Conservation (phyloP, 2,888 invertebrate species). For the Cybosia mesomella region DNA sequence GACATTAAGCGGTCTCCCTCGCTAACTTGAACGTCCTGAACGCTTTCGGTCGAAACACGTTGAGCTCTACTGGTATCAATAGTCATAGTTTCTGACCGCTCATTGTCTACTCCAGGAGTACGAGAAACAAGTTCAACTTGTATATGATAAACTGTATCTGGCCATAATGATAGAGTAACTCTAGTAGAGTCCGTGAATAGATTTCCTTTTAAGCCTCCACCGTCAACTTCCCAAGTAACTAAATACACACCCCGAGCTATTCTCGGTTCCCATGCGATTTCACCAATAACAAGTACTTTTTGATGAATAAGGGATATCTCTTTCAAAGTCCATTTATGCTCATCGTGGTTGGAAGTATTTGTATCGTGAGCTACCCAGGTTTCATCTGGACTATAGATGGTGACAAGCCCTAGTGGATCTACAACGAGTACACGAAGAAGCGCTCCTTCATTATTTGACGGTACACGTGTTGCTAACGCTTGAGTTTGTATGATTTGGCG, state of each 20-base stretch:
- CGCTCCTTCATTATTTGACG: constrained; percentile 88
- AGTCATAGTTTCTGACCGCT: constrained; percentile 89
- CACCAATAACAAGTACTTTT: constrained; percentile 90
- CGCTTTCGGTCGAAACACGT: constrained; percentile 89
- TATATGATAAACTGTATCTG: constrained; percentile 93
- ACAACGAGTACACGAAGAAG: constrained; percentile 90
- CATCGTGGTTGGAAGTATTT: constrained; percentile 82
- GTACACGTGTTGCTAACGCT: constrained; percentile 88
- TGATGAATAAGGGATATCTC: constrained; percentile 91
- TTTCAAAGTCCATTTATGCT: constrained; percentile 88
- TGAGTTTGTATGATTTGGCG: constrained; percentile 90
- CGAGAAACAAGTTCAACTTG: constrained; percentile 90
- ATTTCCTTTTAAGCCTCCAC: constrained; percentile 93
- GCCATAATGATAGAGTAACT: constrained; percentile 93
- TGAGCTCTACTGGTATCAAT: constrained; percentile 89
- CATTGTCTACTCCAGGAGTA: constrained; percentile 88
- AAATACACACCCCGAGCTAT: constrained; percentile 90
- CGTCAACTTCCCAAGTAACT: constrained; percentile 94
- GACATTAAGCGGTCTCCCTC: constrained; percentile 88
- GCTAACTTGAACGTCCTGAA: constrained; percentile 87
- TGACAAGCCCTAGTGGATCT: constrained; percentile 90
- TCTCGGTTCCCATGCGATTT: constrained; percentile 91
- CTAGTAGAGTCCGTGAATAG: constrained; percentile 93
- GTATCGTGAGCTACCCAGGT: constrained; percentile 86
- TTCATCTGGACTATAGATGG: constrained; percentile 90